Evolutionary conservation across 2,113 vertebrate genomes (phyloP).

Genomic region (Labrus mixtus): DNA sequence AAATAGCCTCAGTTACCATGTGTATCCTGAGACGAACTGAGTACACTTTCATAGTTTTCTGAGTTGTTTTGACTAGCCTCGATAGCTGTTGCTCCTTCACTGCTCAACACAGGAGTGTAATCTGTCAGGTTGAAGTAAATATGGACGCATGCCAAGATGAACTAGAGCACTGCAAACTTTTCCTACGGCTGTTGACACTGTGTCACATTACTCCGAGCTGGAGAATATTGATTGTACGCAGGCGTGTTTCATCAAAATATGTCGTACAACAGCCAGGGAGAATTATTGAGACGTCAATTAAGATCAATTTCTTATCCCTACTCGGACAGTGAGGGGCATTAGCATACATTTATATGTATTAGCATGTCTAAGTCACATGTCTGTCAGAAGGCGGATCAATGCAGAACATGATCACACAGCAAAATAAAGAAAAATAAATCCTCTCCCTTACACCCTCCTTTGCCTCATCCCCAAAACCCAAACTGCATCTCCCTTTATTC

Average conservation of each 20-base stretch:
- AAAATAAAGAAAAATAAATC: conserved; percentile 41
- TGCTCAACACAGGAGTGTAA: conserved; percentile 20
- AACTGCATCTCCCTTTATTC: conserved; percentile 53
- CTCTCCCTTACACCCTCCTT: conserved; percentile 28
- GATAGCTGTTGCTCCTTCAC: not conserved
- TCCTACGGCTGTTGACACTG: conserved; percentile 56
- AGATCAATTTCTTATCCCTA: conserved; percentile 66
- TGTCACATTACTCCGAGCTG: conserved; percentile 57
- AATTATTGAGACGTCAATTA: conserved; percentile 75
- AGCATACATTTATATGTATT: conserved; percentile 64
- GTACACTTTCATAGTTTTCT: conserved; percentile 22
- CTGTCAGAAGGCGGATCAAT: conserved; percentile 72
- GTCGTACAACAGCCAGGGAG: conserved; percentile 50
- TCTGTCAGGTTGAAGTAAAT: conserved; percentile 60
- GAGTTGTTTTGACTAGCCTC: conserved; percentile 56
- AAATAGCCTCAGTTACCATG: not conserved
- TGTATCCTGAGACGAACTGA: not conserved
- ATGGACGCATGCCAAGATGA: conserved; percentile 63
- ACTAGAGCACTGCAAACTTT: conserved; percentile 44
- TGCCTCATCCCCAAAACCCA: conserved; percentile 53
- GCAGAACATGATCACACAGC: conserved; percentile 63
- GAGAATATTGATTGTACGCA: conserved; percentile 61
- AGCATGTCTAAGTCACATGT: conserved; percentile 67
- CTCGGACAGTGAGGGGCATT: conserved; percentile 53
- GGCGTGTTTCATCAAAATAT: conserved; percentile 69